Conservation (phyloP, 2,113 vertebrate species). For the Chascanopsetta lugubris region DNA sequence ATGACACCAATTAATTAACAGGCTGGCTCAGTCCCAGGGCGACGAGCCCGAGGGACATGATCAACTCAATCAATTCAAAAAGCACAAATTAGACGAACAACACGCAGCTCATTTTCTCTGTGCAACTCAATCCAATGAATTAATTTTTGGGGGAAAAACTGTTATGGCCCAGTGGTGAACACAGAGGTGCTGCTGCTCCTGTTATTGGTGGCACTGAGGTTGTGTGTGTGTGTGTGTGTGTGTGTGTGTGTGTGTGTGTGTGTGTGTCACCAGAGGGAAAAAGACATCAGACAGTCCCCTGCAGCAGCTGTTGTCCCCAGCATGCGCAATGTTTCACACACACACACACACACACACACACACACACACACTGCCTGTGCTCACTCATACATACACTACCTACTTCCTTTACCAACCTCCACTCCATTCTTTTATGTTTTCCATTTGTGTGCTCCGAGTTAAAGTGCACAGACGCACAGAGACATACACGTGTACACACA, state of each 20-base stretch:
- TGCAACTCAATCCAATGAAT: slow-evolving; percentile 31
- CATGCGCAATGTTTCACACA: slow-evolving; percentile 22
- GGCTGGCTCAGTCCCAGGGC: slow-evolving; percentile 22
- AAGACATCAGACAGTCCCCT: slow-evolving; percentile 56
- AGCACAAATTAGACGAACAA: slow-evolving; percentile 11
- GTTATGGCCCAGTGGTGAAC: slow-evolving; percentile 26
- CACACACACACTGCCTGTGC: slow-evolving; percentile 10
- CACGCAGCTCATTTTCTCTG: slow-evolving; percentile 19
- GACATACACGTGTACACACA: too few relatives aligned
- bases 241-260: slow-evolving; percentile 10
- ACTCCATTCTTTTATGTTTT: slow-evolving; percentile 2
- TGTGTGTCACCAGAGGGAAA: slow-evolving; percentile 24
- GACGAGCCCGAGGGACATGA: slow-evolving; percentile 18
- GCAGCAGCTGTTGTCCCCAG: slow-evolving; percentile 67
- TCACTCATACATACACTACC: slow-evolving; percentile 11
- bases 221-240: background rate
- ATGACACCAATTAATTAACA: slow-evolving; percentile 47
- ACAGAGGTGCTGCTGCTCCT: slow-evolving; percentile 38
- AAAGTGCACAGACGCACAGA: too few relatives aligned
- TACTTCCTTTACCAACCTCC: slow-evolving; percentile 13
- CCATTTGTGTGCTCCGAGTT: background rate
- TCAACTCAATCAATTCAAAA: slow-evolving; percentile 34
- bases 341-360: slow-evolving; percentile 13
- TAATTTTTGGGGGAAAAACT: background rate
- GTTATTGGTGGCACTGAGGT: slow-evolving; percentile 11